Percentiles rank a stretch among this genome's conserved stretches.
phyloP scores from a whole-genome alignment of 2,888 invertebrate species.

The Fabriciana adippe region DNA sequence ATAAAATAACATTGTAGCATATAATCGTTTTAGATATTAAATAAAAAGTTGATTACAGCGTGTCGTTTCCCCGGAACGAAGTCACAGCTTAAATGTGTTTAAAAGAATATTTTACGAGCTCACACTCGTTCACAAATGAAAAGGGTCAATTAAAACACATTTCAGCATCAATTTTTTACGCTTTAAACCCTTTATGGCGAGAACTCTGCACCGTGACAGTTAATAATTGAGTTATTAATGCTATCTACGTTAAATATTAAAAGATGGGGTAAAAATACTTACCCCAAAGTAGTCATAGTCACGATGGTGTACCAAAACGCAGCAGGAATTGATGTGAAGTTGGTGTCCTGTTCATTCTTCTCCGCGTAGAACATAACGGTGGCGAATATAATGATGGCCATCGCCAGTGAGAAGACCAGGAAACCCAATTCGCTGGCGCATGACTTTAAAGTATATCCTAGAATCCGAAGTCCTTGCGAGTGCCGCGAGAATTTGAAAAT shows the following conservation, averaged over 20 bases:
- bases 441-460: slow-evolving; percentile 99
- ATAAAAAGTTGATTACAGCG: slow-evolving; percentile 18
- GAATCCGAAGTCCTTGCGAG: slow-evolving; percentile 98
- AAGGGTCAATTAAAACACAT: slow-evolving; percentile 45
- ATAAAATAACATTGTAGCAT: slow-evolving; percentile 6
- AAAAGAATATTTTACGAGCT: slow-evolving; percentile 47
- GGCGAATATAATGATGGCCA: slow-evolving; percentile 99
- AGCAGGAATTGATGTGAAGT: slow-evolving; percentile 99
- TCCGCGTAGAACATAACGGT: slow-evolving; percentile 99
- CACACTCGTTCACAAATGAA: slow-evolving; percentile 46
- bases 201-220: slow-evolving; percentile 68
- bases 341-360: slow-evolving; percentile 98
- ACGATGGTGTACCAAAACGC: slow-evolving; percentile 99
- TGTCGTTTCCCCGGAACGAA: slow-evolving; percentile 29
- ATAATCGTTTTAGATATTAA: not conserved
- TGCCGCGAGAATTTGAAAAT: slow-evolving; percentile 99
- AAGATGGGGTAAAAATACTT: slow-evolving; percentile 76
- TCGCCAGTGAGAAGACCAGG: slow-evolving; percentile 98
- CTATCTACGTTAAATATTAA: slow-evolving; percentile 65
- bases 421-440: slow-evolving; percentile 99
- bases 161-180: slow-evolving; percentile 56
- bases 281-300: slow-evolving; percentile 99
- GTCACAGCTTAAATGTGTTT: slow-evolving; percentile 33
- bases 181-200: slow-evolving; percentile 61
- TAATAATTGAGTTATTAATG: slow-evolving; percentile 51